Evolutionary conservation across 2,888 invertebrate genomes (phyloP), one percentile per base, ranked within the genome.

Genomic region (Limnephilus auricula): DNA sequence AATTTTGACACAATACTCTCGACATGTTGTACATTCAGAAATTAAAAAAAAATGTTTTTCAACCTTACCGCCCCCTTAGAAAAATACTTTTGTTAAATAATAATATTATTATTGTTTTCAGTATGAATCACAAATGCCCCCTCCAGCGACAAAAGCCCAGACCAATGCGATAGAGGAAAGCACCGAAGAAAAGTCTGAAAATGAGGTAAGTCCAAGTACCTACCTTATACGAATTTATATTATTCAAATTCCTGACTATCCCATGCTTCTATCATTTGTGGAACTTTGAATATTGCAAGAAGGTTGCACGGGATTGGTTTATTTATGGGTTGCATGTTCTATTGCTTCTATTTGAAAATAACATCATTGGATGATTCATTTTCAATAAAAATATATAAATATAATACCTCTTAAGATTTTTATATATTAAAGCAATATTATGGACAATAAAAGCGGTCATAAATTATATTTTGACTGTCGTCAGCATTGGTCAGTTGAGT

Each of bases 71-170:
- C n/a, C n/a, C n/a, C n/a, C n/a, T n/a, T 37, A 10, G 1, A 10
- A 0, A 37, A 37, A 10, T 10, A 37, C 37, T 37, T 37, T 37
- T 37, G 37, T 37, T 37, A 12, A n/a, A 40, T 40, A 37, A 37
- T 37, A 37, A 0, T 5, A 40, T 45, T 45, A 45, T 15, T 45
- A 45, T 90, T 84, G 10, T 90, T 90, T 90, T 30, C 88, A 90
- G 90, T 90, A 90, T 88, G 90, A 90, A 87, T 87, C 87, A 25
- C 90, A 90, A 88, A 37, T 90, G 32, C 87, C 90, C n/a, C 34
- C 32, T 40, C 32, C 40, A 32, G 18, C 37, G n/a, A 79, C 34
- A 4, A 79, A 40, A 89, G 12, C 10, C 85, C 37, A 40, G 30
- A 40, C 25, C 40, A 85, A 34, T 10, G 40, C 25, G 30, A 40